Percentiles rank a stretch among this genome's conserved stretches.
Evolutionary conservation across 1,140 invertebrate genomes (phyloP).

Genomic region (Platyura marginata): DNA sequence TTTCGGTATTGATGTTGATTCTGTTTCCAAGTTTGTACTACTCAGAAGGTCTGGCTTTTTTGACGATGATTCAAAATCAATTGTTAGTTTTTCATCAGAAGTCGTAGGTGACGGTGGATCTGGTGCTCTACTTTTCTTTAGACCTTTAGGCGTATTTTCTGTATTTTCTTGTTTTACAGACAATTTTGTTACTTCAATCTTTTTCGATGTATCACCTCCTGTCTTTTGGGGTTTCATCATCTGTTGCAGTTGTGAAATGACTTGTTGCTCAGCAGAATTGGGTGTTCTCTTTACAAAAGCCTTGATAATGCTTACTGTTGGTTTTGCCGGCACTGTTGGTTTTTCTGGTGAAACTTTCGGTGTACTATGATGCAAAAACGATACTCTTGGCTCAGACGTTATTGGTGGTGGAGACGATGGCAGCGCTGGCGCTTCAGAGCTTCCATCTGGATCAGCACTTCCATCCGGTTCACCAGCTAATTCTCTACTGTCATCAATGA

Average conservation of each 20-base stretch:
- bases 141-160: constrained; percentile 11
- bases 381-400: constrained; percentile 37
- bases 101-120: constrained; percentile 29
- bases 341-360: constrained; percentile 35
- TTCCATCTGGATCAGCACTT: constrained; percentile 53
- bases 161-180: background rate
- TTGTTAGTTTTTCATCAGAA: constrained; percentile 5
- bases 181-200: too few relatives aligned
- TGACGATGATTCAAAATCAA: constrained; percentile 1
- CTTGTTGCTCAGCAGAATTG: constrained; percentile 23
- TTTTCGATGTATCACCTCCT: too few relatives aligned
- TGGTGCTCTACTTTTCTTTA: constrained; percentile 31
- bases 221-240: constrained; percentile 19
- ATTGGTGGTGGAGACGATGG: constrained; percentile 40
- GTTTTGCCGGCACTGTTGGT: constrained; percentile 42
- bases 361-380: constrained; percentile 41
- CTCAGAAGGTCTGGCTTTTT: background rate
- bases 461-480: constrained; percentile 64
- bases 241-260: constrained; percentile 29
- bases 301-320: constrained; percentile 21
- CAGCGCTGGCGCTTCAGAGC: constrained; percentile 40
- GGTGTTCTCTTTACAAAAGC: constrained; percentile 13
- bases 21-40: background rate
- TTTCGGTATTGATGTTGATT: background rate
- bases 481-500: constrained; percentile 43